Conservation (phyloP, 2,888 invertebrate species). For the Gasteruption jaculator region DNA sequence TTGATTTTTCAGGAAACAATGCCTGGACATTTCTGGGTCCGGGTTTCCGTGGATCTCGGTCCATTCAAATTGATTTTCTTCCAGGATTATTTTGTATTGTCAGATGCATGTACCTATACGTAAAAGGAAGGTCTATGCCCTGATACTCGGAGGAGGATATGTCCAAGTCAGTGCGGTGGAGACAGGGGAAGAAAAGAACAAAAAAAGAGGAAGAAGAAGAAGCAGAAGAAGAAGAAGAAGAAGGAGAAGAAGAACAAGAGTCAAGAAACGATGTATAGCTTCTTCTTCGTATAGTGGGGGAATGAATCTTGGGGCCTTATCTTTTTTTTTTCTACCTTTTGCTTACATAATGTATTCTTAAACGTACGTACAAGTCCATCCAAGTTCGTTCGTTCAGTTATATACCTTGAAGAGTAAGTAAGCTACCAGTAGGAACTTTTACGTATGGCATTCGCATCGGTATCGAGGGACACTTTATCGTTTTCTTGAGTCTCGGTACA, state of each 20-base stretch:
- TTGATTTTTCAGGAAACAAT: too few species aligned
- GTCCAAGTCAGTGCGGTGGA: conserved; percentile 13
- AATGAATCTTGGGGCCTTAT: conserved; percentile 25
- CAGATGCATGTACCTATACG: conserved; percentile 27
- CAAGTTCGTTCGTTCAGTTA: conserved; percentile 14
- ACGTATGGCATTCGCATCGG: conserved; percentile 24
- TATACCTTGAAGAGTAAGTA: too few species aligned
- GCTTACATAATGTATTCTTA: conserved; percentile 41
- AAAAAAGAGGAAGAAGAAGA: neutral
- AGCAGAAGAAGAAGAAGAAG: conserved; percentile 12
- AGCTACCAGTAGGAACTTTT: conserved; percentile 22
- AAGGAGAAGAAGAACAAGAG: conserved; percentile 17
- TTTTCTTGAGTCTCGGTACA: conserved; percentile 3
- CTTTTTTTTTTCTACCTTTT: conserved; percentile 30
- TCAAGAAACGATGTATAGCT: conserved; percentile 10
- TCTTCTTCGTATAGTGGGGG: conserved; percentile 27
- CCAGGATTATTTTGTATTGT: conserved; percentile 32
- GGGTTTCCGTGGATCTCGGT: too few species aligned
- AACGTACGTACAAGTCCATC: conserved; percentile 28
- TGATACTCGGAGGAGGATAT: conserved; percentile 27
- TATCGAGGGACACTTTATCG: conserved; percentile 6
- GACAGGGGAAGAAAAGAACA: conserved; percentile 9
- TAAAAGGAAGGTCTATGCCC: conserved; percentile 40
- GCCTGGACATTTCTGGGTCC: too few species aligned
- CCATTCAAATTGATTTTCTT: too few species aligned